These are phyloP conservation scores for Ashinkailepas kermadecensis DNA, from an alignment of 2,888 invertebrate genomes.

Conservation along the genomic window DNA sequence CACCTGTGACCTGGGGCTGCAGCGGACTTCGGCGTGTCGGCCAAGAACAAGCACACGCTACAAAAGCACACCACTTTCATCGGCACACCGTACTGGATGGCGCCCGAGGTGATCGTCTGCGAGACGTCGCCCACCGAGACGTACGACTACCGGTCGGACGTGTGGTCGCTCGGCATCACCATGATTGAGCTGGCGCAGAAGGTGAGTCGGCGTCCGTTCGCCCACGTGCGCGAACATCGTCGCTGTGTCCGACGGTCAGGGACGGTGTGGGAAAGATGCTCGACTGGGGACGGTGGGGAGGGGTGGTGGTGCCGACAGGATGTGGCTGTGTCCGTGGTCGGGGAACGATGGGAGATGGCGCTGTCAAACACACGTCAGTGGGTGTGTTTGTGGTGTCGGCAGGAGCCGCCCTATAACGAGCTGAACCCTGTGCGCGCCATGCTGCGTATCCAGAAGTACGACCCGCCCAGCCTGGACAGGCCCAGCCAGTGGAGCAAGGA, in stretches of 20 bases:
- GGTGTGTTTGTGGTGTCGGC: too few species aligned
- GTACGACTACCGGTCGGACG: conserved; percentile 95
- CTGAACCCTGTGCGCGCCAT: conserved; percentile 98
- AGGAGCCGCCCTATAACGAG: conserved; percentile 97
- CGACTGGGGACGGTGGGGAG: too few species aligned
- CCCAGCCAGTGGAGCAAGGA: conserved; percentile 72
- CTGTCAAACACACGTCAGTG: too few species aligned
- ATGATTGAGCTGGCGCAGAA: conserved; percentile 98
- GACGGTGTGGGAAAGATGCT: too few species aligned
- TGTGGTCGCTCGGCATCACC: conserved; percentile 97
- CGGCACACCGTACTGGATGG: conserved; percentile 99
- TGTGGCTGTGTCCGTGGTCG: too few species aligned
- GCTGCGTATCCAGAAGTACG: conserved; percentile 96
- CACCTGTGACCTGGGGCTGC: conserved; percentile 32
- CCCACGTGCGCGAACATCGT: too few species aligned
- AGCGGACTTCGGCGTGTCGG: conserved; percentile 99
- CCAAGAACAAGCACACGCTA: conserved; percentile 89
- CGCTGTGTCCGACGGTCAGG: too few species aligned
- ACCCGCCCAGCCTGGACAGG: conserved; percentile 86
- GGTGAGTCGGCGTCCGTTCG: neutral
- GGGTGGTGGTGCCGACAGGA: too few species aligned
- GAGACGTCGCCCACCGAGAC: conserved; percentile 98
- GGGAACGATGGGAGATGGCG: too few species aligned
- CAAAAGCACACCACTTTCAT: conserved; percentile 98
- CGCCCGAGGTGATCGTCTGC: conserved; percentile 96